A percentile compares a stretch with the other conserved stretches of the same genome.
Conservation (phyloP, 2,113 vertebrate species). For the Stegastes partitus region DNA sequence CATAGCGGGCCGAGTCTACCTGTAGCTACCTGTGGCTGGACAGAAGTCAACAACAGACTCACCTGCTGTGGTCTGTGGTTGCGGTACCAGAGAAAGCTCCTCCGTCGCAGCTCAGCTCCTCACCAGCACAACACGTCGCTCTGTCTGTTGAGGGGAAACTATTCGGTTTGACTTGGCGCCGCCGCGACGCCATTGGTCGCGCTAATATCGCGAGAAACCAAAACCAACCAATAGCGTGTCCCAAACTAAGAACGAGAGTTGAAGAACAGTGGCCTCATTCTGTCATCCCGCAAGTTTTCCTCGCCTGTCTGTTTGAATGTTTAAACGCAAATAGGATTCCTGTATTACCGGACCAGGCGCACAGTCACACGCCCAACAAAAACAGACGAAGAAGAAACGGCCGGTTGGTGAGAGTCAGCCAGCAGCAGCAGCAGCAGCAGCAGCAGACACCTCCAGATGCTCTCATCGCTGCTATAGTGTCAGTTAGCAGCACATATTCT, state of each 20-base stretch:
- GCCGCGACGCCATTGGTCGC: conserved; percentile 70
- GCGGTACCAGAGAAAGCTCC: not conserved
- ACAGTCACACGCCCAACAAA: conserved; percentile 23
- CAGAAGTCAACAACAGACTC: not conserved
- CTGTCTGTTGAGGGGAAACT: not conserved
- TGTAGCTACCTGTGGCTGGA: not conserved
- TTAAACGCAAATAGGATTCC: conserved; percentile 84
- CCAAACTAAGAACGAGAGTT: not conserved
- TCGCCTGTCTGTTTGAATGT: conserved; percentile 70
- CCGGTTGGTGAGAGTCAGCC: not conserved
- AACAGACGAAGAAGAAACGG: not conserved
- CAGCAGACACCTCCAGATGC: not conserved
- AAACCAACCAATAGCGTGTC: conserved; percentile 55
- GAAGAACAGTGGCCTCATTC: not conserved
- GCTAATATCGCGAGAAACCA: conserved; percentile 45
- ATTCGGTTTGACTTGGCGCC: conserved; percentile 69
- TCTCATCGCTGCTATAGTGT: not conserved
- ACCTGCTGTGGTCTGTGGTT: not conserved
- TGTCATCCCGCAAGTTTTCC: not conserved
- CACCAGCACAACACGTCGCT: not conserved
- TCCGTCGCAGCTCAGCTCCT: not conserved
- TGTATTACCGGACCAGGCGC: conserved; percentile 32
- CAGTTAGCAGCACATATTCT: not conserved
- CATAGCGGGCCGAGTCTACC: too few relatives aligned
- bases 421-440: too few relatives aligned